These are phyloP conservation scores for Echinops telfairi DNA, from an alignment of 2,113 vertebrate species.

Conservation along the genomic window DNA sequence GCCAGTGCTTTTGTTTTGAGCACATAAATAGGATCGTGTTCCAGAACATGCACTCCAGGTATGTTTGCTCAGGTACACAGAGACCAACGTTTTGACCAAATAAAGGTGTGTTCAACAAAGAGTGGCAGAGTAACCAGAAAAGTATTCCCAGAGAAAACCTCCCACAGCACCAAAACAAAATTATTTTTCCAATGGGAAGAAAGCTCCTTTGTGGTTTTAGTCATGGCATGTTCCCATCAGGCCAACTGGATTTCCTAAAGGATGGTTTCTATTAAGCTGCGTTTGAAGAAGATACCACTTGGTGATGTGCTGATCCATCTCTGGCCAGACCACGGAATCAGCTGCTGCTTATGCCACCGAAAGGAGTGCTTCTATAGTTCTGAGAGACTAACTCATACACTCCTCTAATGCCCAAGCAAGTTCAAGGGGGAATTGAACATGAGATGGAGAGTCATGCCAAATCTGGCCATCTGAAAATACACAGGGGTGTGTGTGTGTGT, in stretches of 20 bases:
- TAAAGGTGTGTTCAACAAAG: background rate
- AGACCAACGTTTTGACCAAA: slow-evolving; percentile 1
- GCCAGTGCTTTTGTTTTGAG: background rate
- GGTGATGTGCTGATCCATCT: background rate
- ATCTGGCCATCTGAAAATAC: background rate
- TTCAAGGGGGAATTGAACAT: background rate
- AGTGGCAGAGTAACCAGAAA: slow-evolving; percentile 28
- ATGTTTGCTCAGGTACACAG: background rate
- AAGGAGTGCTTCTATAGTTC: slow-evolving; percentile 1
- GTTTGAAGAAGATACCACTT: background rate
- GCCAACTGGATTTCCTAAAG: background rate
- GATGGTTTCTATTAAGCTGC: slow-evolving; percentile 5
- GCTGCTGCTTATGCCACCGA: slow-evolving; percentile 37
- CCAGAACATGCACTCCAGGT: background rate
- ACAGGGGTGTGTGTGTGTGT: slow-evolving; percentile 10
- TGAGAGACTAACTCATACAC: background rate
- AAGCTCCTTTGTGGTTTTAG: background rate
- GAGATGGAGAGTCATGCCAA: background rate
- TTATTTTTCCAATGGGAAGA: background rate
- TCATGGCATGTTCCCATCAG: background rate
- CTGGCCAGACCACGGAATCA: background rate
- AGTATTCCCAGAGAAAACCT: background rate
- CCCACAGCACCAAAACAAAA: slow-evolving; percentile 15
- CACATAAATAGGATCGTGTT: background rate
- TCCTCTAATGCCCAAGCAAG: background rate